phyloP scores from a whole-genome alignment of 2,888 invertebrate genomes.

The Stenolophus ochropezus region DNA sequence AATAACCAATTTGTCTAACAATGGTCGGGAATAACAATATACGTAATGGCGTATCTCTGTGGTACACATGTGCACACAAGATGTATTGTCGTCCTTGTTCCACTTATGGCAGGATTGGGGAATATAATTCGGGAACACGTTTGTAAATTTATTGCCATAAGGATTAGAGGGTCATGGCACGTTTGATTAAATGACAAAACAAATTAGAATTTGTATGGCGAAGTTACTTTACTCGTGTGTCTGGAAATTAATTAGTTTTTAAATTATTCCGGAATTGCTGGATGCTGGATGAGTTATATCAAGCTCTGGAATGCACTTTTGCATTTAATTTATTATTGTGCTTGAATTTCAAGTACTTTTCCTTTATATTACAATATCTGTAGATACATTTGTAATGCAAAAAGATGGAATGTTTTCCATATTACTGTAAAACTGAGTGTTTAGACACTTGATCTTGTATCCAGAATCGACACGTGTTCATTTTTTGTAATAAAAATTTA shows the following conservation, averaged over 20 bases:
- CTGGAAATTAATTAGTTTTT: slow-evolving; percentile 13
- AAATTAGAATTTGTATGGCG: slow-evolving; percentile 28
- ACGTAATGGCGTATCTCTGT: background rate
- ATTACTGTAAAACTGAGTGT: no score
- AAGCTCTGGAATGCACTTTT: background rate
- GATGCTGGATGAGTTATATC: background rate
- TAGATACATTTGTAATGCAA: no score
- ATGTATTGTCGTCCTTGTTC: slow-evolving; percentile 5
- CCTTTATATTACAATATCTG: no score
- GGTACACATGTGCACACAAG: slow-evolving; percentile 23
- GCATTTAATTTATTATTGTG: no score
- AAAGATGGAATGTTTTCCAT: no score
- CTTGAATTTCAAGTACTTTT: background rate
- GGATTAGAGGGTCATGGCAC: slow-evolving; percentile 6
- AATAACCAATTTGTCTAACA: slow-evolving; percentile 41
- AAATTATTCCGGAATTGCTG: slow-evolving; percentile 5
- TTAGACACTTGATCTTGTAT: no score
- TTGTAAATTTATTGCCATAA: slow-evolving; percentile 24
- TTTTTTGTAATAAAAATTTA: no score
- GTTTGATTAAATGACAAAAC: slow-evolving; percentile 40
- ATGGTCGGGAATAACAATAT: slow-evolving; percentile 33
- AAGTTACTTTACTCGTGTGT: background rate
- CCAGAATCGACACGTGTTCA: no score
- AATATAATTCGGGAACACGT: slow-evolving; percentile 33
- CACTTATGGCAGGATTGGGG: slow-evolving; percentile 5